A percentile compares a stretch with the other conserved stretches of the same genome.
Conservation (phyloP, 2,113 vertebrate species). For the Oreocharis arfaki region DNA sequence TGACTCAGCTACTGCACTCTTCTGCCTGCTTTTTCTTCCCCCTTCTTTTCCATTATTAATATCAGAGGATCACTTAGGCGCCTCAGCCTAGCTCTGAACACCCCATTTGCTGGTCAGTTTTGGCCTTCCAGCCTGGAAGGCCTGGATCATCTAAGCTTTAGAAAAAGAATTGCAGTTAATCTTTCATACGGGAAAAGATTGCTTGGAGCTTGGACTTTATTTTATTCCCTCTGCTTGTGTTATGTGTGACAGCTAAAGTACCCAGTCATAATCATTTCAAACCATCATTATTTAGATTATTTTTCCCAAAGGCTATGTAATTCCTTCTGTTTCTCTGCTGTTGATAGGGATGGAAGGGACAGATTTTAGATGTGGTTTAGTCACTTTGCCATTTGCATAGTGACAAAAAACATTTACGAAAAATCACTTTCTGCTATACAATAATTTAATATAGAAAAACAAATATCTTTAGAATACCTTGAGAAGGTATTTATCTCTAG, state of each 20-base stretch:
- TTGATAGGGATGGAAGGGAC: not conserved
- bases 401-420: not conserved
- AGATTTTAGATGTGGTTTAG: not conserved
- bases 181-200: not conserved
- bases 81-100: not conserved
- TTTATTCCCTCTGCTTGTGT: not conserved
- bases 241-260: not conserved
- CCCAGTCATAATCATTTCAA: not conserved
- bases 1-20: constrained; percentile 17
- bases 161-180: not conserved
- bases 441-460: not conserved
- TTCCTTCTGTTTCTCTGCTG: not conserved
- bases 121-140: not conserved
- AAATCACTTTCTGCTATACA: not conserved
- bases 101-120: not conserved
- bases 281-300: not conserved
- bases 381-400: not conserved
- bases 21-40: not conserved
- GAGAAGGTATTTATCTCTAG: not conserved
- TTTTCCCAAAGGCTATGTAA: not conserved
- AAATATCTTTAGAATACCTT: not conserved
- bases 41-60: not conserved
- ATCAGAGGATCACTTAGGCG: not conserved
- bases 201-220: not conserved
- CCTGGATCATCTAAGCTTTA: not conserved